These are phyloP conservation scores for Porphyrio hochstetteri DNA, from an alignment of 2,113 vertebrate genomes.

Conservation along the genomic window DNA sequence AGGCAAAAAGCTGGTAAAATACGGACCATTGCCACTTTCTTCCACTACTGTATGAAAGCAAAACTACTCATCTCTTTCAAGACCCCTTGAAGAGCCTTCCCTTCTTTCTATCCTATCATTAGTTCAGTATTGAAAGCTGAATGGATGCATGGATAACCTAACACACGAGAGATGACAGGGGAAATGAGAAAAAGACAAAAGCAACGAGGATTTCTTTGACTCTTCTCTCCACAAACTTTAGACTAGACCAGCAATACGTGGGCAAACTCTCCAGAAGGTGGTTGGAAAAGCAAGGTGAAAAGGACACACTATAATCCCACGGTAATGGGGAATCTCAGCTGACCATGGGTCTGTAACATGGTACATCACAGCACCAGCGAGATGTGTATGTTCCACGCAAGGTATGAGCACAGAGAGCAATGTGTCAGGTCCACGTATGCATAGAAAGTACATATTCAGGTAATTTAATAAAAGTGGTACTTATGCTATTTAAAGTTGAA, in stretches of 20 bases:
- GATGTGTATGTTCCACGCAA: fast-evolving
- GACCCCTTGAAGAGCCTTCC: background rate
- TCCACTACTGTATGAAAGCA: background rate
- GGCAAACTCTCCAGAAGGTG: background rate
- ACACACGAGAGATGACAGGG: background rate
- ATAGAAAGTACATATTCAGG: background rate
- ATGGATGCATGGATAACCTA: background rate
- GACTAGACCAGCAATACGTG: background rate
- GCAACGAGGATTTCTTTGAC: background rate
- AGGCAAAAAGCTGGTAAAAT: background rate
- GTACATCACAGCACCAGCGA: background rate
- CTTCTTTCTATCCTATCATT: background rate
- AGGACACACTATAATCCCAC: background rate
- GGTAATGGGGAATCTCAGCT: background rate
- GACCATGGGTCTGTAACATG: background rate
- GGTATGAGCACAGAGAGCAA: background rate
- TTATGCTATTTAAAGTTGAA: background rate
- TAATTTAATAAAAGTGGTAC: background rate
- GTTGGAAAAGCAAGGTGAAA: background rate
- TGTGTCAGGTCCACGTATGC: background rate
- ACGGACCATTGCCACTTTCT: background rate
- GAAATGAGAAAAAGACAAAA: background rate
- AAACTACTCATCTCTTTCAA: background rate
- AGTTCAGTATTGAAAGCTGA: background rate
- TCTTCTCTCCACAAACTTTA: background rate